Evolutionary conservation across 2,888 invertebrate species (phyloP), one percentile per base, ranked within the genome.

Genomic region (Tenodera sinensis): DNA sequence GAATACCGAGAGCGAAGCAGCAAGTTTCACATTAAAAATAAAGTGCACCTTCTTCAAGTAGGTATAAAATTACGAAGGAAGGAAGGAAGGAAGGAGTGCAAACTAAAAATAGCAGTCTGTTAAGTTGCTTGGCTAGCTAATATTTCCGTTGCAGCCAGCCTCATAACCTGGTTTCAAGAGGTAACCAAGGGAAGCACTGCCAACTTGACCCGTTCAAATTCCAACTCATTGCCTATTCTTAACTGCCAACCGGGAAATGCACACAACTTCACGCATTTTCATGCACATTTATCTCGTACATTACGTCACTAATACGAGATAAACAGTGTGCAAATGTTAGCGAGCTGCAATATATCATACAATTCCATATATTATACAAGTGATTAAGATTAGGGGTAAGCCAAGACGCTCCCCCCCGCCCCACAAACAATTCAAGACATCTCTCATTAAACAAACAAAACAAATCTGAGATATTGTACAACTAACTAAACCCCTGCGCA

Each of bases 51-150:
- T 85, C 28, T n/a, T n/a, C n/a, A n/a, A n/a, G n/a, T n/a, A 81
- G n/a, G 12, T 28, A 54, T 54, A 54, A 85, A 28, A 54, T 86
- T 81, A 86, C 27, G 54, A 81, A 86, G 20, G 30, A 86, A 28
- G 3, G 81, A 85, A 81, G 81, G 8, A 7, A 86, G 81, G 71
- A 71, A 47, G 85, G 20, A 28, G 27, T 28, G 47, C 47, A 85
- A 42, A 85, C 87, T 87, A 87, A 87, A 87, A 87, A 87, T 87
- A 83, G 87, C 2, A 15, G 20, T 25, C 25, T 82, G 14, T 34
- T 34, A n/a, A 27, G 87, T 83, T 87, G 27, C 87, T 42, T 87
- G 87, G 87, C 87, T 87, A 30, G 82, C n/a, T n/a, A n/a, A n/a
- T 34, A 82, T 87, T 87, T 87, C 87, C 82, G 82, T 30, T 82